Evolutionary conservation across 2,797 vertebrate species (phyloP).

Genomic region (Decapterus maruadsi): DNA sequence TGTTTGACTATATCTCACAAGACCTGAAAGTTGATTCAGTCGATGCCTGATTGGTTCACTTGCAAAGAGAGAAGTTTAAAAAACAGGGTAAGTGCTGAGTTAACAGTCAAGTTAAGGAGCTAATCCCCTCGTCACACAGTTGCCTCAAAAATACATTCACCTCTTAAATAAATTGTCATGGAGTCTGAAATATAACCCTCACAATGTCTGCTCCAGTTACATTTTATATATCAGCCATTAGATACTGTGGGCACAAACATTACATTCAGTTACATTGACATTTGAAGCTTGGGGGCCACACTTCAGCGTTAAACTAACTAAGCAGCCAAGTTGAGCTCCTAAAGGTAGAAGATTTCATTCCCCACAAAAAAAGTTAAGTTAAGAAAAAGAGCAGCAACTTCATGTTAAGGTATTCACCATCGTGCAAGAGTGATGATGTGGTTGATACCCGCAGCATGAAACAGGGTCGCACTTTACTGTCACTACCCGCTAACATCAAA

Average conservation of each 20-base stretch:
- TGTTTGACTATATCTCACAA: constrained; percentile 10
- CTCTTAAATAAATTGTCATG: background rate
- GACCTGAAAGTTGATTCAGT: background rate
- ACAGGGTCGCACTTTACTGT: background rate
- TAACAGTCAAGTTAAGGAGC: background rate
- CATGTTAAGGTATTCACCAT: constrained; percentile 15
- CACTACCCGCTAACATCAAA: constrained; percentile 33
- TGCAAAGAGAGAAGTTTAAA: background rate
- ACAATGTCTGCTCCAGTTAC: background rate
- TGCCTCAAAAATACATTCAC: background rate
- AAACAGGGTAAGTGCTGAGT: background rate
- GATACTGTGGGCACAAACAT: constrained; percentile 7
- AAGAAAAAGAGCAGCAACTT: constrained; percentile 12
- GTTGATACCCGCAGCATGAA: constrained; percentile 35
- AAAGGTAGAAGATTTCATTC: constrained; percentile 6
- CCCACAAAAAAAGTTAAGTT: background rate
- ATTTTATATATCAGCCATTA: background rate
- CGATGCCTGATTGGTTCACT: background rate
- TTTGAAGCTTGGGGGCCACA: background rate
- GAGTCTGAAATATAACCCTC: background rate
- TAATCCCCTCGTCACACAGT: background rate
- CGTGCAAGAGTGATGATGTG: constrained; percentile 20
- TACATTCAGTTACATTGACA: background rate
- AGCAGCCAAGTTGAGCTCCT: background rate
- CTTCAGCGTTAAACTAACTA: background rate